phyloP scores from a whole-genome alignment of 2,888 invertebrate genomes.

The Laothoe populi region DNA sequence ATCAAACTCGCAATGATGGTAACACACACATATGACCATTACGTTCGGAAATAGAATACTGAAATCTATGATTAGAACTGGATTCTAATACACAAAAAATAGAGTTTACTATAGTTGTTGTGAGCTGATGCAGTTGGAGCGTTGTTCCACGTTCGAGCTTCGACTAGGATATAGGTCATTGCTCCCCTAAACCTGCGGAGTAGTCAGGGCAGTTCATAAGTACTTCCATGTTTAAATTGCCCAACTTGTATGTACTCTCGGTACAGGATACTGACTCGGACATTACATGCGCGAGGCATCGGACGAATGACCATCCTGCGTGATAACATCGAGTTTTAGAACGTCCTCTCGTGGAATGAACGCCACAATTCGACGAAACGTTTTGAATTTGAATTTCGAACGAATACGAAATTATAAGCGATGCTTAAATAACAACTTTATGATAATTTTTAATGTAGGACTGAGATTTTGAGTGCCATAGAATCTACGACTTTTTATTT shows the following conservation, averaged over 20 bases:
- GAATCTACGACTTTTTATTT: neutral
- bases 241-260: conserved; percentile 78
- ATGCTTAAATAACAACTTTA: conserved; percentile 17
- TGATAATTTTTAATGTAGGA: neutral
- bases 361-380: conserved; percentile 40
- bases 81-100: conserved; percentile 78
- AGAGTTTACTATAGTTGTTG: conserved; percentile 71
- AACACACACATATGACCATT: conserved; percentile 64
- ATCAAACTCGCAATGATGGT: conserved; percentile 67
- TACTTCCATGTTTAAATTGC: conserved; percentile 83
- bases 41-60: conserved; percentile 50
- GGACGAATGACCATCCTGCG: conserved; percentile 65
- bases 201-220: conserved; percentile 80
- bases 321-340: conserved; percentile 58
- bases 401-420: conserved; percentile 28
- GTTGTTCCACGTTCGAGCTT: conserved; percentile 60
- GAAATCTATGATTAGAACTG: conserved; percentile 75
- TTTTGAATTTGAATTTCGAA: conserved; percentile 32
- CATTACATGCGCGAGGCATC: conserved; percentile 53
- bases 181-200: conserved; percentile 83
- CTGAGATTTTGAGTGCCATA: neutral
- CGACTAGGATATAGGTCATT: conserved; percentile 84
- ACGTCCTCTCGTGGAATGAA: conserved; percentile 50
- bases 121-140: conserved; percentile 60
- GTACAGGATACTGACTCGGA: conserved; percentile 73